These are phyloP conservation scores for Motacilla alba DNA, from an alignment of 2,113 vertebrate genomes.

Conservation along the genomic window DNA sequence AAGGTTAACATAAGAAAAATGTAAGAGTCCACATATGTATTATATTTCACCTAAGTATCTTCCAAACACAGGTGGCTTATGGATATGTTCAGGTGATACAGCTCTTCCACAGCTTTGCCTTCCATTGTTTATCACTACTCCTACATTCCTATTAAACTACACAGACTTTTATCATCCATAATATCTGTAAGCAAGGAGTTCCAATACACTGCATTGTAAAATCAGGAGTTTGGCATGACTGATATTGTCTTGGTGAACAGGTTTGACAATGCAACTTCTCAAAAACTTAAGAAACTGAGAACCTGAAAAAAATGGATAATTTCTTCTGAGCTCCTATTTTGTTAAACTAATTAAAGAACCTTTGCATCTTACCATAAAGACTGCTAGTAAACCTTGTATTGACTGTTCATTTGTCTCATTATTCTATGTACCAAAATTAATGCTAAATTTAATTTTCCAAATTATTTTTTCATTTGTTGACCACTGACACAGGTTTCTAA, in stretches of 20 bases:
- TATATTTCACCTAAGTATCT: background rate
- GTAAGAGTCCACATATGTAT: background rate
- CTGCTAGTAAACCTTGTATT: background rate
- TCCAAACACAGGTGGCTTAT: background rate
- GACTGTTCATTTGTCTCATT: background rate
- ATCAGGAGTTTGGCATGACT: background rate
- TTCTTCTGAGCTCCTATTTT: background rate
- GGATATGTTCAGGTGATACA: background rate
- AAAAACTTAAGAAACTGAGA: background rate
- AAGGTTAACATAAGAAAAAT: background rate
- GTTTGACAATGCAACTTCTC: background rate
- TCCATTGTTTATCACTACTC: background rate
- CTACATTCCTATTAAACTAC: background rate
- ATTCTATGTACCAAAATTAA: background rate
- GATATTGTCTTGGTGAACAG: background rate
- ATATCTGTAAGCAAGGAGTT: background rate
- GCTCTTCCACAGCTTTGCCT: background rate
- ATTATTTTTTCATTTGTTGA: background rate
- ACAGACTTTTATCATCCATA: background rate
- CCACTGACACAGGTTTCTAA: background rate
- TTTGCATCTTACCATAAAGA: background rate
- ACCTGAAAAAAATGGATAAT: rapidly evolving
- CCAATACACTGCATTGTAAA: background rate
- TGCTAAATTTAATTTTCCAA: background rate
- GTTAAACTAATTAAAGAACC: background rate